Evolutionary conservation across 2,113 vertebrate species (phyloP).

Genomic region (Sceloporus tristichus): DNA sequence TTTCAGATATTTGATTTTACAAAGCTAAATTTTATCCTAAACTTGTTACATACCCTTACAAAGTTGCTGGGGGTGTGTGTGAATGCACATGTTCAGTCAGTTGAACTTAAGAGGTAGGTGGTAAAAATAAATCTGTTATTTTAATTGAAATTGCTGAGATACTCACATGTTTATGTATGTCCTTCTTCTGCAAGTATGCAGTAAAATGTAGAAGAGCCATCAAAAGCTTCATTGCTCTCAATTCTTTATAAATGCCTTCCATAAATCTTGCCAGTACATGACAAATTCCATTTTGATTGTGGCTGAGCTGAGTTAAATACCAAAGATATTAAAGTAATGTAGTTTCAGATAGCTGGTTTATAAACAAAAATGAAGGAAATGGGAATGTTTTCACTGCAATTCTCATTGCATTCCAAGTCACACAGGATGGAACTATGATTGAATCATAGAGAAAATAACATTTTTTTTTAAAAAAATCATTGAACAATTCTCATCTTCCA

Average conservation of each 20-base stretch:
- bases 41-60: constrained; percentile 55
- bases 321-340: constrained; percentile 41
- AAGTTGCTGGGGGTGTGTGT: constrained; percentile 27
- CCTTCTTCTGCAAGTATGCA: constrained; percentile 44
- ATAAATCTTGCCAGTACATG: constrained; percentile 58
- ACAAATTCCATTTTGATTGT: constrained; percentile 45
- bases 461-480: background rate
- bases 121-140: constrained; percentile 30
- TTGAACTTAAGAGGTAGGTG: constrained; percentile 41
- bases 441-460: constrained; percentile 23
- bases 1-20: constrained; percentile 50
- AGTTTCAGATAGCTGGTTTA: constrained; percentile 37
- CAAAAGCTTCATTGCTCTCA: constrained; percentile 39
- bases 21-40: constrained; percentile 45
- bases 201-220: constrained; percentile 30
- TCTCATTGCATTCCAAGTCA: constrained; percentile 28
- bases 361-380: constrained; percentile 47
- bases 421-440: constrained; percentile 35
- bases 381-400: background rate
- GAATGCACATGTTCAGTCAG: constrained; percentile 34
- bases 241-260: constrained; percentile 58
- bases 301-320: constrained; percentile 54
- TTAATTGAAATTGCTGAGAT: constrained; percentile 56
- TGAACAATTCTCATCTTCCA: background rate
- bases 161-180: constrained; percentile 40